Evolutionary conservation across 2,888 invertebrate species (phyloP), one percentile per base, ranked within the genome.

Genomic region (Scaptomyza tumidula): DNA sequence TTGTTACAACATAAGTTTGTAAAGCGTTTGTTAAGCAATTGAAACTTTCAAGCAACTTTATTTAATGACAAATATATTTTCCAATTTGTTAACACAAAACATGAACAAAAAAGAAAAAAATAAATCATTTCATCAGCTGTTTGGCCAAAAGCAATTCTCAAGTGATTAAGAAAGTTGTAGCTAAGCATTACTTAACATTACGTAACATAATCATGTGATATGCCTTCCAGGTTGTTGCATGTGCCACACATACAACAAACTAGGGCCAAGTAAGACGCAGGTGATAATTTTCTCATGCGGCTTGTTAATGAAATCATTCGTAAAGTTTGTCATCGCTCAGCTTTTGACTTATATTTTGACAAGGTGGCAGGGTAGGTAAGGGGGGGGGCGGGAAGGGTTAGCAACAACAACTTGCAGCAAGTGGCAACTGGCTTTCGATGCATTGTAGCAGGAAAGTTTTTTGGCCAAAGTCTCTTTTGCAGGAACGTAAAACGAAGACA

Each of bases 251-350:
- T 5, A 37, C 16, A 49, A 49, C 13, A n/a, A 10, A 14, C 2
- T 24, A 24, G 24, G 10, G 33, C 7, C 33, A 48, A 50, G 13
- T n/a, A 66, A 29, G 27, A 59, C 41, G 48, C 75, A 75, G 78
- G 74, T 75, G 75, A 55, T 73, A 75, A 75, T 78, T 78, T 78
- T 73, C 75, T 55, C 78, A 78, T 72, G 78, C 78, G 75, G 78
- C 63, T 77, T 63, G 57, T 68, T 75, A 78, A 75, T 78, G 77
- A 78, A 78, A 75, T 75, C 69, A 75, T 75, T 75, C 63, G 27
- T 45, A 68, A 75, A 77, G 60, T 78, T 78, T 63, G 53, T 68
- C 73, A 55, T 9, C 61, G 55, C 60, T 65, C 27, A 56, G 70
- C 49, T 58, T 55, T 59, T 75, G 75, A 75, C 71, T 68, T 74